phyloP scores from a whole-genome alignment of 2,113 vertebrate genomes.

The Rhegmatorhina hoffmannsi region DNA sequence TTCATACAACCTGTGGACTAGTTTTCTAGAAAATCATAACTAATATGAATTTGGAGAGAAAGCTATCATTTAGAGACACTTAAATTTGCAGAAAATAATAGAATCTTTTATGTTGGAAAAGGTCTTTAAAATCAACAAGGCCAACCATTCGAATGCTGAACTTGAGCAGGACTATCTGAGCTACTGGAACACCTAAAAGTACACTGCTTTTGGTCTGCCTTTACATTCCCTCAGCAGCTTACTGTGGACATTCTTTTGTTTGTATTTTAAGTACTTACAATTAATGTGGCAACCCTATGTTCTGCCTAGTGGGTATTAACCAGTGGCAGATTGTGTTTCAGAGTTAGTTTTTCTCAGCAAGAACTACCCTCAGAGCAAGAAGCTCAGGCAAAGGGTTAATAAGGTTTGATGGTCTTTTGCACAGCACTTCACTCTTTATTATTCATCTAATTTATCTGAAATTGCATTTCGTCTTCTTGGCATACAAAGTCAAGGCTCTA shows the following conservation, averaged over 20 bases:
- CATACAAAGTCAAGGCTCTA: slow-evolving; percentile 4
- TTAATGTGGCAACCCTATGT: neutral
- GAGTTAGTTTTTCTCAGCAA: neutral
- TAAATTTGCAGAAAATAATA: neutral
- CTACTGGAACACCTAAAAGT: neutral
- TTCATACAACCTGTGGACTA: too few species aligned
- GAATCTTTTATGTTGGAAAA: neutral
- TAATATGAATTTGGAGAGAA: neutral
- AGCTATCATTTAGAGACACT: neutral
- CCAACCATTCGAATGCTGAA: neutral
- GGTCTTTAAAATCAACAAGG: neutral
- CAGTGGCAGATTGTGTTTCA: neutral
- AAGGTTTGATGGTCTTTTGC: slow-evolving; percentile 24
- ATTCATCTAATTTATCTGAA: slow-evolving; percentile 55
- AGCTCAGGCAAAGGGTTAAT: neutral
- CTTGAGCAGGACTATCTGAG: neutral
- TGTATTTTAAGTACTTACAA: neutral
- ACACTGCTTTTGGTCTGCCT: neutral
- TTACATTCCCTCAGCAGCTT: neutral
- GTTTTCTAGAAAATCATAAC: neutral
- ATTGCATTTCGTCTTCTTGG: slow-evolving; percentile 23
- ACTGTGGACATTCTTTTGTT: neutral
- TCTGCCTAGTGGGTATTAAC: neutral
- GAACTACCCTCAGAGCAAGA: neutral
- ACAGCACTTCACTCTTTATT: slow-evolving; percentile 28